A percentile compares a stretch with the other conserved stretches of the same genome.
phyloP scores from a whole-genome alignment of 2,888 invertebrate genomes.

The Pristionchus japonicus region DNA sequence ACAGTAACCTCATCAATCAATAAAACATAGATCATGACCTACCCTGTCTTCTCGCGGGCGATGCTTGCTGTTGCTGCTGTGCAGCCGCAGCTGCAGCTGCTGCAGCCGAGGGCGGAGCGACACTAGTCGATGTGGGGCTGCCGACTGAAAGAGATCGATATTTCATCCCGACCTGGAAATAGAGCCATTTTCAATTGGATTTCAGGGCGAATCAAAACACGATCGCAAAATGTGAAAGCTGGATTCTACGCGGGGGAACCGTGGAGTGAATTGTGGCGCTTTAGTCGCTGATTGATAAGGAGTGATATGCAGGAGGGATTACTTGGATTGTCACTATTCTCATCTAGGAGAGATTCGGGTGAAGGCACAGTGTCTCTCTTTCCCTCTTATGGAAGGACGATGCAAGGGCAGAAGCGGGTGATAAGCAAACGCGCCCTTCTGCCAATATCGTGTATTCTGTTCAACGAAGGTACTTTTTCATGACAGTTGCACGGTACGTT shows the following conservation, averaged over 20 bases:
- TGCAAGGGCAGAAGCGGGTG: neutral
- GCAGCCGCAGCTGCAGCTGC: neutral
- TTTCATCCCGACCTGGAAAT: neutral
- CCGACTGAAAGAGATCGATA: conserved; percentile 42
- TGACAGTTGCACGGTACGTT: too few relatives aligned
- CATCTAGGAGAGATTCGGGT: neutral
- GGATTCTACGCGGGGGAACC: neutral
- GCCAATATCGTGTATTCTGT: neutral
- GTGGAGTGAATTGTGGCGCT: conserved; percentile 25
- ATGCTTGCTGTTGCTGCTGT: conserved; percentile 9
- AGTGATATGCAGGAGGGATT: conserved; percentile 12
- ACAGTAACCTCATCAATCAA: neutral
- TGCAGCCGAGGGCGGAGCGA: neutral
- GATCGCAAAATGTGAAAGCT: neutral
- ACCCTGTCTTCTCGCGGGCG: conserved; percentile 32
- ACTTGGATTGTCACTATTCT: conserved; percentile 28
- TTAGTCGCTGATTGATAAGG: neutral
- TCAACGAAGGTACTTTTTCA: too few relatives aligned
- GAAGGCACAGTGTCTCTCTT: neutral
- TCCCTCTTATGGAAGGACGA: neutral
- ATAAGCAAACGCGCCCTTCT: neutral
- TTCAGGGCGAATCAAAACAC: neutral
- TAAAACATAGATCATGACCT: neutral
- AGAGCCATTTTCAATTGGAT: neutral
- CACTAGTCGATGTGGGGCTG: neutral